A percentile compares a stretch with the other conserved stretches of the same genome.
phyloP scores from a whole-genome alignment of 2,113 vertebrate species.

The Triplophysa rosa region DNA sequence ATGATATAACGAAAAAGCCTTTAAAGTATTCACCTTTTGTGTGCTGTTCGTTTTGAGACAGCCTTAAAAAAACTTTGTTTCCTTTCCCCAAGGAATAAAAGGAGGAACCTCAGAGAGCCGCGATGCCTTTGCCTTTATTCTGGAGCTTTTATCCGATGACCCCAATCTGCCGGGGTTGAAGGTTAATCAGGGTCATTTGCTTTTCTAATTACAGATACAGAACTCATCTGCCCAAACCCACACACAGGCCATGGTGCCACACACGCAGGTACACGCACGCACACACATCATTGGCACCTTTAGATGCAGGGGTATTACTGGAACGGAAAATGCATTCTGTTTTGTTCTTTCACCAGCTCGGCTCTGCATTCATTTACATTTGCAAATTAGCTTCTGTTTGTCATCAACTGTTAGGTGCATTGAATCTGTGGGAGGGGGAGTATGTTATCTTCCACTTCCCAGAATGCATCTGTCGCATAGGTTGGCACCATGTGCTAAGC shows the following conservation, averaged over 20 bases:
- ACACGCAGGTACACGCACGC: conserved; percentile 25
- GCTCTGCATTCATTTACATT: conserved; percentile 35
- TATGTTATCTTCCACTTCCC: not conserved
- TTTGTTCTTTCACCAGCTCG: conserved; percentile 11
- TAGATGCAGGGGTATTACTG: conserved; percentile 23
- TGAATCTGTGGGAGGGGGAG: conserved; percentile 4
- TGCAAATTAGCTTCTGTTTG: conserved; percentile 29
- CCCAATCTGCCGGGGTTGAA: conserved; percentile 50
- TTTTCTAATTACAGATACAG: conserved; percentile 58
- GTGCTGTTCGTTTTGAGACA: conserved; percentile 13
- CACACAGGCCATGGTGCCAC: conserved; percentile 30
- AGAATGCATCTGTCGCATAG: not conserved
- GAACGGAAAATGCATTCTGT: conserved; percentile 28
- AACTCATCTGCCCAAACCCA: conserved; percentile 19
- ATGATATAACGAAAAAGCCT: not conserved
- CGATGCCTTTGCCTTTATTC: conserved; percentile 30
- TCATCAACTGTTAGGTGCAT: not conserved
- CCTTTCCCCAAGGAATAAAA: not conserved
- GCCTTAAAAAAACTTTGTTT: conserved; percentile 38
- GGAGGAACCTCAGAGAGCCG: conserved; percentile 11
- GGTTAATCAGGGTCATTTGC: conserved; percentile 61
- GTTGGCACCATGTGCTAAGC: not conserved
- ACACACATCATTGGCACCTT: conserved; percentile 26
- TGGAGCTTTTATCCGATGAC: conserved; percentile 50
- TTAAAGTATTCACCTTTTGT: not conserved